Percentiles rank a stretch among this genome's conserved stretches.
These are phyloP conservation scores for Camponotus floridanus DNA, from an alignment of 1,140 invertebrate genomes.

Conservation along the genomic window DNA sequence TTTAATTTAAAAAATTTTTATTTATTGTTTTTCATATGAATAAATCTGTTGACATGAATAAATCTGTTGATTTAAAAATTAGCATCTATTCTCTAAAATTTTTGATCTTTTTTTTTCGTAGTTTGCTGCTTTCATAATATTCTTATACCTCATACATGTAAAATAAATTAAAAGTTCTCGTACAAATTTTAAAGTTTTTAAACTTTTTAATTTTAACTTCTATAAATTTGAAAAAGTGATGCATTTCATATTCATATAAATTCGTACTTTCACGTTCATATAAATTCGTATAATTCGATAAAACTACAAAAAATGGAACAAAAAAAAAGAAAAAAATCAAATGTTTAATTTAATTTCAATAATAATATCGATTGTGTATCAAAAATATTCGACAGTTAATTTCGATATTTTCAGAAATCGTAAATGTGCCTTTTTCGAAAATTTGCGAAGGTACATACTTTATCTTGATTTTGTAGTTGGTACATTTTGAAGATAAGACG, in stretches of 20 bases:
- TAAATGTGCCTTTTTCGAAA: not conserved
- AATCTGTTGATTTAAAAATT: not conserved
- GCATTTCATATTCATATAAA: not conserved
- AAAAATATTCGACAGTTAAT: not conserved
- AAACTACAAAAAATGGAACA: not conserved
- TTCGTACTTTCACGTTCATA: not conserved
- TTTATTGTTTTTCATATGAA: not conserved
- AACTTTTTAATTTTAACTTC: too few relatives aligned
- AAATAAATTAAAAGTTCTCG: slow-evolving; percentile 19
- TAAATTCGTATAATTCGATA: not conserved
- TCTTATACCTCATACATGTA: slow-evolving; percentile 21
- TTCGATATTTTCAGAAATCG: not conserved
- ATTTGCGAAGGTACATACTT: not conserved
- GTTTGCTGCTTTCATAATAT: slow-evolving; percentile 17
- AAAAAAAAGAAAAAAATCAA: not conserved
- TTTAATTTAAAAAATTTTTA: not conserved
- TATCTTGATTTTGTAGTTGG: not conserved
- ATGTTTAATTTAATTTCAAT: not conserved
- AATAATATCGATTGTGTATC: slow-evolving; percentile 1
- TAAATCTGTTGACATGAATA: not conserved
- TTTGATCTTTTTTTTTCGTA: not conserved
- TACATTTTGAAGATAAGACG: slow-evolving; percentile 31
- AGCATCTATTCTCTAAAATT: not conserved
- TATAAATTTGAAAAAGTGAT: slow-evolving; percentile 29
- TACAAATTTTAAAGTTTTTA: too few relatives aligned